Base-by-base conservation (phyloP, 2,888 invertebrate species). In the Melinaea menophilus region DNA sequence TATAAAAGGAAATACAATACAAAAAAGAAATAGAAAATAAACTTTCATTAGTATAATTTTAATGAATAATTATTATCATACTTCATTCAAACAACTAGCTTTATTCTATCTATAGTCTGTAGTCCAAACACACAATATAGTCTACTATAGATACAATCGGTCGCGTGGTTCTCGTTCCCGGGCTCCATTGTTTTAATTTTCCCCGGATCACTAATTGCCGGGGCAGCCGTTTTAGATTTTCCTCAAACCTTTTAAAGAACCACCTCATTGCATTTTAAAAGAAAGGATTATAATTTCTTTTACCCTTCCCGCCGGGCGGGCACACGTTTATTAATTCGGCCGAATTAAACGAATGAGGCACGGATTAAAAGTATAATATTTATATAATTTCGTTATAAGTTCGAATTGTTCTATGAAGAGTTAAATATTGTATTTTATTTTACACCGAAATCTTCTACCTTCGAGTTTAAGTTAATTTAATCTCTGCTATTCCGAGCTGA, bases 231-330 rank as follows among this genome's bases (percentile, higher is more conserved):
- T 88, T 86, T 84, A 86, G 86, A 87, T 87, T 84, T 82, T 81
- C 88, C 84, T 77, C 87, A 86, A 88, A 86, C 87, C 85, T 84
- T 88, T 86, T 85, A 85, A 88, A 86, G 86, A 85, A 85, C 88
- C 89, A 88, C 85, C 88, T 88, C 90, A 89, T 87, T 89, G 90
- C 90, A 88, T 89, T 90, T 89, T 89, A 88, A 88, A 89, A 88
- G 86, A 90, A 90, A 87, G 85, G 90, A 89, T 90, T 89, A 89
- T 89, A 88, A 89, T 88, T 88, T 84, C 86, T 81, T 82, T 81
- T 80, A 78, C 81, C 82, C 77, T 75, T 75, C 75, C 72, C 73
- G 73, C 78, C 78, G 77, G 78, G 81, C 79, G 79, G 81, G 77
- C 79, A 75, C 76, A 73, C 69, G 78, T 86, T 88, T 86, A 88